Evolutionary conservation across 2,113 vertebrate genomes (phyloP).

Genomic region (Aspidoscelis tigris): DNA sequence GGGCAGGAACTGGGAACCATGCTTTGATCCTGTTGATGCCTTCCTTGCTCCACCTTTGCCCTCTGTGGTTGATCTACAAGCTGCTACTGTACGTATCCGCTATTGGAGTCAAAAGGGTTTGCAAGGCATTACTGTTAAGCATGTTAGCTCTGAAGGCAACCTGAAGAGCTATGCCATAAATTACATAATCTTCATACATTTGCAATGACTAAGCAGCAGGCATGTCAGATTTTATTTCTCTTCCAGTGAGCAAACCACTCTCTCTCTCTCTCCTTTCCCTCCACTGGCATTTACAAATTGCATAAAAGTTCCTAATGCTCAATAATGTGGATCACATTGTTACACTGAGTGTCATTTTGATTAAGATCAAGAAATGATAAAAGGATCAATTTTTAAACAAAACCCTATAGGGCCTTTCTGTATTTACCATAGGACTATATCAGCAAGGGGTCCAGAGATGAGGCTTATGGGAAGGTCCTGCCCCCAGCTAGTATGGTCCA

Average conservation of each 20-base stretch:
- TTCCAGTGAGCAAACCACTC: not conserved
- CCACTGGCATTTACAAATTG: conserved; percentile 1
- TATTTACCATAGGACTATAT: too few species aligned
- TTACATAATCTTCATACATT: conserved; percentile 6
- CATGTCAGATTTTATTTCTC: conserved; percentile 22
- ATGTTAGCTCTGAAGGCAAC: conserved; percentile 31
- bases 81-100: too few species aligned
- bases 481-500: too few species aligned
- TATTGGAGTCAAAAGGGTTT: not conserved
- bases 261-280: conserved; percentile 12
- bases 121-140: not conserved
- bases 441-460: too few species aligned
- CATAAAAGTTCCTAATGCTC: not conserved
- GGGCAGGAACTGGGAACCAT: too few species aligned
- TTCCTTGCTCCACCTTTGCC: too few species aligned
- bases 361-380: not conserved
- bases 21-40: too few species aligned
- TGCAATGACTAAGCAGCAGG: conserved; percentile 21
- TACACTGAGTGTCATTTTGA: not conserved
- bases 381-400: not conserved
- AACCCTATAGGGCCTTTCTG: too few species aligned
- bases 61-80: too few species aligned
- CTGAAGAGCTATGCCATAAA: not conserved
- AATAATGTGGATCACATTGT: not conserved
- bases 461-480: too few species aligned